Percentiles rank a stretch among this genome's conserved stretches.
Conservation (phyloP, 2,888 invertebrate species). For the Prosapia bicincta region DNA sequence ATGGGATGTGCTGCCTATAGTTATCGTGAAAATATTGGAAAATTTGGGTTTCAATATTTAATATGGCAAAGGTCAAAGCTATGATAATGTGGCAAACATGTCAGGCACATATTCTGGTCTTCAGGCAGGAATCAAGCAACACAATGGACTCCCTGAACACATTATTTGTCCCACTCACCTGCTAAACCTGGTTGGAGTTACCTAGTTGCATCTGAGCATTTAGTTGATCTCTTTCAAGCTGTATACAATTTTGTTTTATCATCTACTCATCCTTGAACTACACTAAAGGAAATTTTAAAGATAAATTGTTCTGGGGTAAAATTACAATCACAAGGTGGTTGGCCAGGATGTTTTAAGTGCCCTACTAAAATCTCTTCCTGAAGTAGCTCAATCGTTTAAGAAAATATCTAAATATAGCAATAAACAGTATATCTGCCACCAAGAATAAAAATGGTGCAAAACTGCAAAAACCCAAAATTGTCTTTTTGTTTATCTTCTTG, state of each 20-base stretch:
- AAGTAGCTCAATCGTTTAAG: neutral
- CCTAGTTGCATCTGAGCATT: neutral
- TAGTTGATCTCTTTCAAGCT: neutral
- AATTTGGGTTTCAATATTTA: constrained; percentile 4
- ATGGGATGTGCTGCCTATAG: constrained; percentile 10
- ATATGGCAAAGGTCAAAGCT: constrained; percentile 14
- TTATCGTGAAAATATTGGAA: constrained; percentile 3
- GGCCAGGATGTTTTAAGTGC: neutral
- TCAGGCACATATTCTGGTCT: constrained; percentile 7
- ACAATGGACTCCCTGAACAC: neutral
- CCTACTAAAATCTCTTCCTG: neutral
- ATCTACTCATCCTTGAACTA: neutral
- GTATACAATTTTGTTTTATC: neutral
- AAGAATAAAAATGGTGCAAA: no score
- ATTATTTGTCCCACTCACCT: neutral
- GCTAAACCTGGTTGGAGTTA: neutral
- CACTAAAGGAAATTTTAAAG: neutral
- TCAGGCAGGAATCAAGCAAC: neutral
- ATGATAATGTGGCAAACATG: constrained; percentile 2
- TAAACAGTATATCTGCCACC: no score
- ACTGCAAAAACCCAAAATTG: no score
- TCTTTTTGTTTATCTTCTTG: no score
- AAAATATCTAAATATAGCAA: no score
- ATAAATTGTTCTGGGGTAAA: neutral
- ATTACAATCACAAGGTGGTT: neutral